Conservation (phyloP, 2,888 invertebrate species). For the Limnephilus rhombicus region DNA sequence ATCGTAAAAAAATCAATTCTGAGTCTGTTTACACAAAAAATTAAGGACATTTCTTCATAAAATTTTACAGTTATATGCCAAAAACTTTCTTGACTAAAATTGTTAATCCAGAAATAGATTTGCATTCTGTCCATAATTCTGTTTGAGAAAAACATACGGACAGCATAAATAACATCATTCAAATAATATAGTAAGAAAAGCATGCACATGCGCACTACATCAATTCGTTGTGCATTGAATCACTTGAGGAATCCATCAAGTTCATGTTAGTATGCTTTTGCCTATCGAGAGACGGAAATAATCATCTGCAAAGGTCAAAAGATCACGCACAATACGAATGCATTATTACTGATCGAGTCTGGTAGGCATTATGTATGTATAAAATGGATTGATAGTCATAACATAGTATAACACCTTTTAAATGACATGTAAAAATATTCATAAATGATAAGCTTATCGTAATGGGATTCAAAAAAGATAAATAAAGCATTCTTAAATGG, state of each 20-base stretch:
- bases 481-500: too few species aligned
- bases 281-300: slow-evolving; percentile 14
- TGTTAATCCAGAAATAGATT: background rate
- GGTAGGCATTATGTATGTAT: background rate
- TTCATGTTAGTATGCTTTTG: background rate
- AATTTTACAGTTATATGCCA: too few species aligned
- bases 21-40: background rate
- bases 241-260: background rate
- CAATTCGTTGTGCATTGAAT: slow-evolving; percentile 36
- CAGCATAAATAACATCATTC: background rate
- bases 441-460: background rate
- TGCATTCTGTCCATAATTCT: background rate
- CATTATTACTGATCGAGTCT: background rate
- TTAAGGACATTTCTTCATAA: background rate
- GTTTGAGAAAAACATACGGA: background rate
- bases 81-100: background rate
- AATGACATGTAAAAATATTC: background rate
- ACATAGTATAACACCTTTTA: background rate
- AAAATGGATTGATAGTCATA: background rate
- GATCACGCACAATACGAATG: background rate
- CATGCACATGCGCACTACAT: background rate
- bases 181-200: background rate
- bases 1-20: too few species aligned
- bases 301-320: background rate
- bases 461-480: background rate